phyloP scores from a whole-genome alignment of 2,797 vertebrate genomes.

The Meriones psammophilus region DNA sequence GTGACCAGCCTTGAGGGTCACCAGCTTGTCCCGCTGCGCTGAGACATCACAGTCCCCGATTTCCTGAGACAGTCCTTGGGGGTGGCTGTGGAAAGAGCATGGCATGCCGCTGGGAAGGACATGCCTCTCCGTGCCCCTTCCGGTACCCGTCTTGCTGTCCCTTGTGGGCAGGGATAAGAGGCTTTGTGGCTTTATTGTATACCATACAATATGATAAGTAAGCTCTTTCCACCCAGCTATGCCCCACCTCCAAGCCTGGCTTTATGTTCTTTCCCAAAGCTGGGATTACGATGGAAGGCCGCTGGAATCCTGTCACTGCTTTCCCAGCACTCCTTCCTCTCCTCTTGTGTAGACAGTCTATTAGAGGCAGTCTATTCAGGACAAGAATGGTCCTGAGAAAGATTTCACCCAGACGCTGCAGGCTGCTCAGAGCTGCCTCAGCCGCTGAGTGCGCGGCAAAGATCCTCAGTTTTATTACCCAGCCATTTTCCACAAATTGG shows the following conservation, averaged over 20 bases:
- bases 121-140: fast-evolving
- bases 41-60: not conserved
- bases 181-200: not conserved
- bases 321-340: not conserved
- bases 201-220: not conserved
- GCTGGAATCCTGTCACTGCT: not conserved
- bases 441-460: not conserved
- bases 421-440: not conserved
- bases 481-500: conserved; percentile 55
- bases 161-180: not conserved
- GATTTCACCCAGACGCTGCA: conserved; percentile 15
- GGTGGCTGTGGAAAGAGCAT: not conserved
- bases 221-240: not conserved
- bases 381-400: not conserved
- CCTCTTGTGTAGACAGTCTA: not conserved
- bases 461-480: conserved; percentile 60
- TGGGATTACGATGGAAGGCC: not conserved
- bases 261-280: not conserved
- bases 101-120: not conserved
- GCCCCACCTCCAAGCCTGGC: not conserved
- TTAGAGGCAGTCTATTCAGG: not conserved
- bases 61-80: not conserved
- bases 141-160: not conserved
- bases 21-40: not conserved
- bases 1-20: not conserved